These are phyloP conservation scores for Drosophila fulvimacula DNA, from an alignment of 2,888 invertebrate species.

Conservation along the genomic window DNA sequence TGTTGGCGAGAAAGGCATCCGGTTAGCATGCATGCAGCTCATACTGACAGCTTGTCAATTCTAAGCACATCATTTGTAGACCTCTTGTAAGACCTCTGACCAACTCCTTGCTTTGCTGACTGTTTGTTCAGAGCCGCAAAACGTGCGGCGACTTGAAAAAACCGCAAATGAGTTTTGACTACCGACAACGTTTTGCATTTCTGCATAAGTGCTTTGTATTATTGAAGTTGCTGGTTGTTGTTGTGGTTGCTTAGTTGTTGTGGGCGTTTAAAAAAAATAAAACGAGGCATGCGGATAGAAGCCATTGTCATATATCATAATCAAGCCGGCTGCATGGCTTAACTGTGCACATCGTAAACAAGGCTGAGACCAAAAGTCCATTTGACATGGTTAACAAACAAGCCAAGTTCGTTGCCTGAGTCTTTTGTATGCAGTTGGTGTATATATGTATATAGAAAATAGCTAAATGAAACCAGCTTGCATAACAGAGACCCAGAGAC, in stretches of 20 bases:
- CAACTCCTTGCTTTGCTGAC: conserved; percentile 48
- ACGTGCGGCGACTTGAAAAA: conserved; percentile 72
- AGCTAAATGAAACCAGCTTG: conserved; percentile 36
- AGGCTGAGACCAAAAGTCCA: conserved; percentile 33
- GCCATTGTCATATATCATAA: conserved; percentile 71
- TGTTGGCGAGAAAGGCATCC: conserved; percentile 65
- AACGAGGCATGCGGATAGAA: conserved; percentile 24
- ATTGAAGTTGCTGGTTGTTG: conserved; percentile 35
- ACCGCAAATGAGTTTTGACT: conserved; percentile 73
- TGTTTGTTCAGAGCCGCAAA: conserved; percentile 71
- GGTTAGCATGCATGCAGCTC: conserved; percentile 55
- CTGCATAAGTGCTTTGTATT: conserved; percentile 61
- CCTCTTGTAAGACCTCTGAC: conserved; percentile 43
- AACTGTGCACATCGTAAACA: conserved; percentile 57
- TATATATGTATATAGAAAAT: no score
- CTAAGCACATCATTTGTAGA: conserved; percentile 69
- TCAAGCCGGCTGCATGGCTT: conserved; percentile 60
- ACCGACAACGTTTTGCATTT: conserved; percentile 64
- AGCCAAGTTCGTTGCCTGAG: conserved; percentile 70
- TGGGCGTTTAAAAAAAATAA: conserved; percentile 42
- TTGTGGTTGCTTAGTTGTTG: conserved; percentile 21
- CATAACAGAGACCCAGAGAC: conserved; percentile 58
- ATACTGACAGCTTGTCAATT: conserved; percentile 74
- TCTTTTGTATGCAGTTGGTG: conserved; percentile 58
- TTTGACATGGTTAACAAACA: conserved; percentile 56